Conservation (phyloP, 2,113 vertebrate genomes). For the Circaetus cinerascens region DNA sequence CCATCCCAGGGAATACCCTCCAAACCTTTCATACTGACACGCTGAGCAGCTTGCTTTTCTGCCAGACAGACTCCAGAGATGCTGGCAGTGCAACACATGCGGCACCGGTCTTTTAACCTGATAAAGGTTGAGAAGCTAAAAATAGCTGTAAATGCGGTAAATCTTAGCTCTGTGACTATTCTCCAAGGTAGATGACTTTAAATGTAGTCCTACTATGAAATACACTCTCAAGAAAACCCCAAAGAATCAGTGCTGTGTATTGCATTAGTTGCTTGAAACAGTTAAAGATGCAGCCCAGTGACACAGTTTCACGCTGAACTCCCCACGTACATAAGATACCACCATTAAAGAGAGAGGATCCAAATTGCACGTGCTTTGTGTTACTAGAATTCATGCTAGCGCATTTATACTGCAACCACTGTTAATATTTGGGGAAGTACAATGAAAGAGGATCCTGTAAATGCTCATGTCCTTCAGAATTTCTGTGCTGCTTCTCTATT, state of each 20-base stretch:
- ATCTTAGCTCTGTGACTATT: background rate
- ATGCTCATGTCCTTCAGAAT: background rate
- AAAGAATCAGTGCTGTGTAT: background rate
- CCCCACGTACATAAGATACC: fast-evolving
- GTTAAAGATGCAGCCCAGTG: too few relatives aligned
- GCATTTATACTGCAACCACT: background rate
- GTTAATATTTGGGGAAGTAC: background rate
- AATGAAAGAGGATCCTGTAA: background rate
- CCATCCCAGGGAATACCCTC: background rate
- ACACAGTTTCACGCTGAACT: background rate
- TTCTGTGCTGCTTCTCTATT: background rate
- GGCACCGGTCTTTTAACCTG: background rate
- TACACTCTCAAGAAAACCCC: background rate
- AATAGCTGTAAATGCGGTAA: background rate
- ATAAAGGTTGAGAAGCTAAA: background rate
- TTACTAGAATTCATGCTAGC: background rate
- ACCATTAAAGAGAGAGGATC: background rate
- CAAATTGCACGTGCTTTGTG: background rate
- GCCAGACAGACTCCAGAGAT: background rate
- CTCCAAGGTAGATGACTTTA: background rate
- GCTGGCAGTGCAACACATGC: fast-evolving
- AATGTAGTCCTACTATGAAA: background rate
- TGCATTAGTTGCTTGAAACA: background rate
- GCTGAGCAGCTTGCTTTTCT: background rate
- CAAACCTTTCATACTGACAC: background rate